Evolutionary conservation across 2,797 vertebrate genomes (phyloP).

Genomic region (Enteromius trimaculatus): DNA sequence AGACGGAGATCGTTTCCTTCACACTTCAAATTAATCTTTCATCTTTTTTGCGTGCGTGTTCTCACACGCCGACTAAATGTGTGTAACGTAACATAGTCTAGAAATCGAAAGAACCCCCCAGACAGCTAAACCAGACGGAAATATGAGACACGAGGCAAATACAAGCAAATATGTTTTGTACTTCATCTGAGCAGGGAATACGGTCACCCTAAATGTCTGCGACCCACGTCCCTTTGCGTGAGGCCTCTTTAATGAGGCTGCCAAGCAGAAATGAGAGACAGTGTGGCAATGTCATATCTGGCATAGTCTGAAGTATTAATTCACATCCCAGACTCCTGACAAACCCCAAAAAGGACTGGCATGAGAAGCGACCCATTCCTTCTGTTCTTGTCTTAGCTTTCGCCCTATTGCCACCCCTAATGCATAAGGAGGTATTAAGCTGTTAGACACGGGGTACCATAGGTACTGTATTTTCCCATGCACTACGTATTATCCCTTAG

Average conservation of each 20-base stretch:
- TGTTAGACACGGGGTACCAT: slow-evolving; percentile 57
- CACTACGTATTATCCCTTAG: neutral
- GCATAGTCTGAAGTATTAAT: slow-evolving; percentile 64
- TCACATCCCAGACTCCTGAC: slow-evolving; percentile 65
- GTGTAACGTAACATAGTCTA: slow-evolving; percentile 13
- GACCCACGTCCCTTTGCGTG: slow-evolving; percentile 63
- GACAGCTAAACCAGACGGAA: slow-evolving; percentile 34
- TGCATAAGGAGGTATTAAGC: slow-evolving; percentile 60
- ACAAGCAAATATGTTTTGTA: slow-evolving; percentile 55
- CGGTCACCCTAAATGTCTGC: slow-evolving; percentile 65
- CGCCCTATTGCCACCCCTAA: slow-evolving; percentile 26
- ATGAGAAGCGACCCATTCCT: slow-evolving; percentile 47
- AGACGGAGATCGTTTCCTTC: slow-evolving; percentile 26
- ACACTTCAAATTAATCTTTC: slow-evolving; percentile 19
- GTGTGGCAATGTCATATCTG: slow-evolving; percentile 62
- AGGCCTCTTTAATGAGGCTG: slow-evolving; percentile 63
- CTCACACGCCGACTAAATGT: slow-evolving; percentile 1
- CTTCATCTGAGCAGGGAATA: slow-evolving; percentile 65
- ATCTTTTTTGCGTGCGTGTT: neutral
- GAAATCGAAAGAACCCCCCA: slow-evolving; percentile 14
- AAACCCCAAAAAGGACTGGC: slow-evolving; percentile 70
- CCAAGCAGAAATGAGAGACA: slow-evolving; percentile 64
- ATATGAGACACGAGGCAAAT: slow-evolving; percentile 14
- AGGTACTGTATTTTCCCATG: neutral
- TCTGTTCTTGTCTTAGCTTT: slow-evolving; percentile 36